These are phyloP conservation scores for Anniella stebbinsi DNA, from an alignment of 2,797 vertebrate genomes.

Conservation along the genomic window DNA sequence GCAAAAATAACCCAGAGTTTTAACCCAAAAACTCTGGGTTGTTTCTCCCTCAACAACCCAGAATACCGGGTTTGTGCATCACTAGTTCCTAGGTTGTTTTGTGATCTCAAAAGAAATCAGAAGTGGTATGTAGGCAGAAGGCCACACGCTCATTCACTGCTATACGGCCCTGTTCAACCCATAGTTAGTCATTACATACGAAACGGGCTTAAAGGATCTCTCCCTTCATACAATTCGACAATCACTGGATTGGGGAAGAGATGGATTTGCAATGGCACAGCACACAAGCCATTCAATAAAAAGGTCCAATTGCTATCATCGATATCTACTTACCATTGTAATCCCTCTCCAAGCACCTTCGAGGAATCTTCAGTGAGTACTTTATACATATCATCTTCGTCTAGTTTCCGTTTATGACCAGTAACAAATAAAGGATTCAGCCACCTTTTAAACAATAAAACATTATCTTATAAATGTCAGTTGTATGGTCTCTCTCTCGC, in stretches of 20 bases:
- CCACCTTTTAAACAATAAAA: conserved; percentile 83
- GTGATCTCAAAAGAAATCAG: no score
- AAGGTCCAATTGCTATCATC: not conserved
- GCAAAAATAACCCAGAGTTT: no score
- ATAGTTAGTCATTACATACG: no score
- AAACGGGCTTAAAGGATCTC: not conserved
- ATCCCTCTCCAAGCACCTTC: conserved; percentile 87
- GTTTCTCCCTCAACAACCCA: no score
- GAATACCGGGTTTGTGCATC: no score
- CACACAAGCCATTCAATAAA: not conserved
- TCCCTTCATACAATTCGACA: not conserved
- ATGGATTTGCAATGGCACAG: no score
- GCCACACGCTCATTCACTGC: no score
- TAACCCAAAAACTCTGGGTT: no score
- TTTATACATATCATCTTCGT: conserved; percentile 95
- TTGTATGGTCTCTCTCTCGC: not conserved
- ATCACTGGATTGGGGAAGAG: not conserved
- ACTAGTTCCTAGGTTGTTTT: no score
- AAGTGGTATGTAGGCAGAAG: no score
- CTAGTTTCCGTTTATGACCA: conserved; percentile 88
- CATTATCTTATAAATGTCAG: not conserved
- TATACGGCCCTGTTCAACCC: no score
- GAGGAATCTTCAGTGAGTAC: conserved; percentile 92
- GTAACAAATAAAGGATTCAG: conserved; percentile 92
- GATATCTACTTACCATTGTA: conserved; percentile 86